Conservation (phyloP, 2,888 invertebrate species). For the Apoda limacodes region DNA sequence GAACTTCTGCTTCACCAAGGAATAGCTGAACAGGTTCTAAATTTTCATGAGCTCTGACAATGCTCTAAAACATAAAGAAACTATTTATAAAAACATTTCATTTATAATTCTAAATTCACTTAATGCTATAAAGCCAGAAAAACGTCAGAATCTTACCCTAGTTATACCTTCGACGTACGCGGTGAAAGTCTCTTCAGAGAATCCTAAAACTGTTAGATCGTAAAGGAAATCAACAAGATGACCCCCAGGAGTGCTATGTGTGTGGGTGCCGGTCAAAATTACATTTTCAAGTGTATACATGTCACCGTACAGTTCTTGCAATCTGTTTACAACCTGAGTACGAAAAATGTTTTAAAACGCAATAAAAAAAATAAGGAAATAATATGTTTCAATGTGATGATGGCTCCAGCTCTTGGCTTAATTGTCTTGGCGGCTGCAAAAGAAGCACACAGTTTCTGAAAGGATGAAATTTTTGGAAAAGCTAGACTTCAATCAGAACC, state of each 20-base stretch:
- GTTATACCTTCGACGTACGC: slow-evolving; percentile 58
- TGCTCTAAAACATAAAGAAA: slow-evolving; percentile 38
- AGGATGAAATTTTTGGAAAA: no score
- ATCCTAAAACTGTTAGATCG: slow-evolving; percentile 87
- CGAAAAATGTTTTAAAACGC: no score
- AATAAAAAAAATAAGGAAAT: no score
- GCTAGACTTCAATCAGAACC: no score
- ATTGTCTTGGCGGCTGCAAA: no score
- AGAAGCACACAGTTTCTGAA: no score
- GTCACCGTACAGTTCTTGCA: slow-evolving; percentile 74
- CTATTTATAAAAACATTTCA: no score
- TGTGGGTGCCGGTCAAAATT: slow-evolving; percentile 90
- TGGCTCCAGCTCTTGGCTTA: no score
- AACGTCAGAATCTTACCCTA: no score
- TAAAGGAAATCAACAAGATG: slow-evolving; percentile 87
- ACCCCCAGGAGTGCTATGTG: slow-evolving; percentile 90
- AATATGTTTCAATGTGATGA: no score
- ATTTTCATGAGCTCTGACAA: slow-evolving; percentile 50
- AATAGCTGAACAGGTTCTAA: slow-evolving; percentile 71
- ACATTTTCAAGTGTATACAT: slow-evolving; percentile 84
- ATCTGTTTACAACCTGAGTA: slow-evolving; percentile 76
- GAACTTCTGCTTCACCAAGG: slow-evolving; percentile 67
- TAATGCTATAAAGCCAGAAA: no score
- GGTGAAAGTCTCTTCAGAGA: slow-evolving; percentile 49
- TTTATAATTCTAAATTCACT: no score